Evolutionary conservation across 2,113 vertebrate species (phyloP).

Genomic region (Brevimyrus niger): DNA sequence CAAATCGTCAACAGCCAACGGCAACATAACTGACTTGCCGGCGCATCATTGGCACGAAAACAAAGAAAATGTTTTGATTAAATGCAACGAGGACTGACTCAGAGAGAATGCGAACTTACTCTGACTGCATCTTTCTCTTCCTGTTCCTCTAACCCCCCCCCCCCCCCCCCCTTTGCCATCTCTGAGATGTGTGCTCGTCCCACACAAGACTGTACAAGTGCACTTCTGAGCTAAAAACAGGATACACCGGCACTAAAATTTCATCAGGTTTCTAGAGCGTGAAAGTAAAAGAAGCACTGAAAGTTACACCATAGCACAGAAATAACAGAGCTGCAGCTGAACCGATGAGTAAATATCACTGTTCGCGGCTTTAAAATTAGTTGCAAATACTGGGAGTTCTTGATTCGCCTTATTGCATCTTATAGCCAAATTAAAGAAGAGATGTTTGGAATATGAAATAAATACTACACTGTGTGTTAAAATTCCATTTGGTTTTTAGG

Average conservation of each 20-base stretch:
- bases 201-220: neutral
- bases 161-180: slow-evolving; percentile 37
- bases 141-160: slow-evolving; percentile 56
- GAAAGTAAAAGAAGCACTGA: neutral
- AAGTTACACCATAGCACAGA: neutral
- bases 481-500: neutral
- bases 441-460: neutral
- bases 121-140: slow-evolving; percentile 43
- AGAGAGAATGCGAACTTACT: slow-evolving; percentile 34
- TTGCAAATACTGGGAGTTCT: neutral
- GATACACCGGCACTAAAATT: neutral
- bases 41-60: neutral
- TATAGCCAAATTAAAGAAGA: neutral
- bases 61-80: neutral
- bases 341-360: neutral
- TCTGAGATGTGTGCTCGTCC: slow-evolving; percentile 35
- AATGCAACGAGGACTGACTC: slow-evolving; percentile 28
- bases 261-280: neutral
- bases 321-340: neutral
- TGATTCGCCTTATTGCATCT: neutral
- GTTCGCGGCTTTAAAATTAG: neutral
- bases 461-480: neutral
- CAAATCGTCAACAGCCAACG: slow-evolving; percentile 20
- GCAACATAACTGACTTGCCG: slow-evolving; percentile 38
- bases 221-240: neutral